Evolutionary conservation across 1,140 invertebrate species (phyloP).

Genomic region (Ceratitis capitata): DNA sequence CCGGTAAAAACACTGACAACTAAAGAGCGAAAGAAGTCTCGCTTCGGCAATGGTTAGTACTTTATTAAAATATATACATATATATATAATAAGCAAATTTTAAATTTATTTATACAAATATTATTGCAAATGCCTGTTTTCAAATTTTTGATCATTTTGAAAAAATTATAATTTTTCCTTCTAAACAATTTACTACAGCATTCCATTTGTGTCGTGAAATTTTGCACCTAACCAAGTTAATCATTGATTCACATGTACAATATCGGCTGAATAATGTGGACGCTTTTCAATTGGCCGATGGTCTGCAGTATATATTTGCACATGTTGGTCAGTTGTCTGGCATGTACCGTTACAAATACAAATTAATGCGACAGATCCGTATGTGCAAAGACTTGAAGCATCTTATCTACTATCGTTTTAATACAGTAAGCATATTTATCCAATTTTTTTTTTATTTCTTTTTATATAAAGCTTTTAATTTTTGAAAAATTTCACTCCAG

Average conservation of each 20-base stretch:
- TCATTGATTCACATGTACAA: slow-evolving; percentile 99
- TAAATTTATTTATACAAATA: too few species aligned
- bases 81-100: too few species aligned
- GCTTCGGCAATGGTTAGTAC: slow-evolving; percentile 93
- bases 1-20: slow-evolving; percentile 99
- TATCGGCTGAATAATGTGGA: slow-evolving; percentile 99
- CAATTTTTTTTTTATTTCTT: slow-evolving; percentile 64
- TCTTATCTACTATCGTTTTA: slow-evolving; percentile 99
- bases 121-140: too few species aligned
- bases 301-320: slow-evolving; percentile 99
- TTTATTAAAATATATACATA: neutral
- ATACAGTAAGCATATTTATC: slow-evolving; percentile 79
- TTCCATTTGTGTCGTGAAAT: slow-evolving; percentile 99
- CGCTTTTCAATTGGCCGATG: slow-evolving; percentile 98
- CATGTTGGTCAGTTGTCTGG: slow-evolving; percentile 99
- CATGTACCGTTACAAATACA: slow-evolving; percentile 99
- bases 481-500: slow-evolving; percentile 65
- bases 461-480: slow-evolving; percentile 24
- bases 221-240: slow-evolving; percentile 94
- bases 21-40: slow-evolving; percentile 98
- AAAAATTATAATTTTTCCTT: neutral
- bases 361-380: slow-evolving; percentile 98
- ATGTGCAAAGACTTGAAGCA: slow-evolving; percentile 99
- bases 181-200: slow-evolving; percentile 70
- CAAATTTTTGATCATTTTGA: too few species aligned